A percentile compares a stretch with the other conserved stretches of the same genome.
Evolutionary conservation across 2,797 vertebrate genomes (phyloP).

Genomic region (Tadarida brasiliensis): DNA sequence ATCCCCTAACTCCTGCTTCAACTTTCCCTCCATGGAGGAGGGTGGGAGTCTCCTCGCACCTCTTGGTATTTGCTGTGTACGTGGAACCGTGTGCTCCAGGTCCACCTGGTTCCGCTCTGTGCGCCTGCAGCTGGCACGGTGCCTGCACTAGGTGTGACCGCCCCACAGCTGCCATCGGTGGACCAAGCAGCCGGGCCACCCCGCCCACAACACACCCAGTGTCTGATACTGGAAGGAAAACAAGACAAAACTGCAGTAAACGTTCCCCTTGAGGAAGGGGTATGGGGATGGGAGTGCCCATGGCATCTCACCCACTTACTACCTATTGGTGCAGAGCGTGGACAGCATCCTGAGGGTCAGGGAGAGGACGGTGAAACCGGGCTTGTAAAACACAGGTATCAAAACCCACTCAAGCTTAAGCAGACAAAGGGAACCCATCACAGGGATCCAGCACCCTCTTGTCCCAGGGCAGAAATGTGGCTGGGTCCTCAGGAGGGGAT

Average conservation of each 20-base stretch:
- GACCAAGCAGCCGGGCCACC: background rate
- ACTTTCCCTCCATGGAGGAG: background rate
- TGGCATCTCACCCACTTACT: background rate
- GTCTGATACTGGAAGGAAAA: background rate
- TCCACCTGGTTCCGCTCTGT: background rate
- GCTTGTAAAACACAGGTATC: background rate
- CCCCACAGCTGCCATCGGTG: background rate
- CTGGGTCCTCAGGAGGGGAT: background rate
- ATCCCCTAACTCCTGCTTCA: background rate
- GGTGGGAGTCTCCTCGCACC: background rate
- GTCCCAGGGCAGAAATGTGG: background rate
- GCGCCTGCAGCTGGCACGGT: background rate
- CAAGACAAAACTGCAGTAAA: background rate
- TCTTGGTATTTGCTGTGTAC: background rate
- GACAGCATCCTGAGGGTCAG: background rate
- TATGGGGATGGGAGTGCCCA: rapidly evolving
- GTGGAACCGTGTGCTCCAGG: rapidly evolving
- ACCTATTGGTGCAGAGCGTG: background rate
- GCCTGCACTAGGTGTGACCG: background rate
- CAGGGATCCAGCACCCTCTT: background rate
- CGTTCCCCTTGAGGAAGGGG: background rate
- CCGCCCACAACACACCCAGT: background rate
- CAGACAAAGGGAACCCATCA: background rate
- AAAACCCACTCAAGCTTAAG: background rate
- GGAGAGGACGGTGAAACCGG: background rate